Base-by-base conservation (phyloP, 2,888 invertebrate genomes). In the Hoplodrina ambigua region DNA sequence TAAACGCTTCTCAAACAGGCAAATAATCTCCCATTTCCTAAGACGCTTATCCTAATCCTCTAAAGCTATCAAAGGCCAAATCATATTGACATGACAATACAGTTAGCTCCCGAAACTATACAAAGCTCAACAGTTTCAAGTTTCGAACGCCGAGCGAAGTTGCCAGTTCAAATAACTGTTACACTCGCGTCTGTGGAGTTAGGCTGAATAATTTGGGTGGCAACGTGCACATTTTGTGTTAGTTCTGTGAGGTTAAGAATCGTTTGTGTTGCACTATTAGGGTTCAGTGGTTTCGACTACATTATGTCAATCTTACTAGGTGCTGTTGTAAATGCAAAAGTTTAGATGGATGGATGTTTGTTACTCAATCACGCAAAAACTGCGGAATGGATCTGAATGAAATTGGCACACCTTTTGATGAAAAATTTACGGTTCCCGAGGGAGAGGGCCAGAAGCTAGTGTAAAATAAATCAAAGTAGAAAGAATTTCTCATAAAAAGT, bases 91-190 rank as follows among this genome's bases (percentile, higher is more conserved):
- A 72, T 55, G 13, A 70, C 77, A 70, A 76, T 70, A 65, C 62
- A 69, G 78, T 75, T 72, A 68, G 67, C 54, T 69, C 33, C 60
- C 69, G 62, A 79, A 81, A 81, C 78, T 78, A 74, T 72, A 69
- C 72, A 65, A 20, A 49, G 67, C 60, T 68, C 60, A 59, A 69
- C 72, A 71, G 75, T 74, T 75, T 73, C 72, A 75, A 83, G 75
- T 83, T 81, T 63, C 54, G 72, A 79, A 72, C 75, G 56, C 61
- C 62, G 59, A 70, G 64, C 30, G 60, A 69, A 83, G 78, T 83
- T 84, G 75, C 77, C 75, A 83, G 79, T 61, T 76, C 80, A 85
- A 82, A 85, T 85, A 81, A 82, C 63, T 62, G 68, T 73, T 50
- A 53, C 56, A 60, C 63, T 59, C 64, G 64, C 65, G 60, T 56